Evolutionary conservation across 2,797 vertebrate genomes (phyloP).

Genomic region (Acrossocheilus wenchowensis): DNA sequence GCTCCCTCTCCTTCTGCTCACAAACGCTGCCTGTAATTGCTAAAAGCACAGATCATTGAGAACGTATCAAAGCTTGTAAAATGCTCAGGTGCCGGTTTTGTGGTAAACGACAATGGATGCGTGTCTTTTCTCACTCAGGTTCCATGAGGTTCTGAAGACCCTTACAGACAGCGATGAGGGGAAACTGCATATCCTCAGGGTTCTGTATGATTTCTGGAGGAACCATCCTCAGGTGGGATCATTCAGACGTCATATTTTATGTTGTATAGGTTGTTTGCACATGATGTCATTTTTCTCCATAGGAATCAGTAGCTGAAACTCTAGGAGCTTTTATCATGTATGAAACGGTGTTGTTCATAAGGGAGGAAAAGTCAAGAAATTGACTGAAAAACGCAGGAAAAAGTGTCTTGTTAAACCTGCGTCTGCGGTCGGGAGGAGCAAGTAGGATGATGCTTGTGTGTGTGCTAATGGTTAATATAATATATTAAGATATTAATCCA

Average conservation of each 20-base stretch:
- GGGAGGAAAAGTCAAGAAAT: too few species aligned
- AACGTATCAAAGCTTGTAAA: constrained; percentile 7
- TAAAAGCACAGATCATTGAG: constrained; percentile 20
- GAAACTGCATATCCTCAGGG: constrained; percentile 92
- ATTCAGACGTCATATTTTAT: background rate
- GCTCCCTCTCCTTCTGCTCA: constrained; percentile 10
- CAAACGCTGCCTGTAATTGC: constrained; percentile 4
- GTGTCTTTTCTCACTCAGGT: constrained; percentile 76
- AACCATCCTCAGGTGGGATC: constrained; percentile 92
- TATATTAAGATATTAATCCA: too few species aligned
- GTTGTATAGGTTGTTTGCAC: background rate
- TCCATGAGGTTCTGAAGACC: constrained; percentile 94
- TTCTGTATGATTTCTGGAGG: constrained; percentile 94
- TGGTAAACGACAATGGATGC: background rate
- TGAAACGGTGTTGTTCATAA: too few species aligned
- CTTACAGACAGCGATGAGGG: constrained; percentile 94
- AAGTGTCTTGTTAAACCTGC: too few species aligned
- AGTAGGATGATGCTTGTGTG: too few species aligned
- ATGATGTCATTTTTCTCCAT: too few species aligned
- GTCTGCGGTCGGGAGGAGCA: too few species aligned
- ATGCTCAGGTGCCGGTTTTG: background rate
- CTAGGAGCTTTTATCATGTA: too few species aligned
- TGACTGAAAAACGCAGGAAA: too few species aligned
- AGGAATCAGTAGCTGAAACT: too few species aligned
- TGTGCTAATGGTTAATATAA: too few species aligned